Conservation (phyloP, 2,797 vertebrate species). For the Muscicapa striata region DNA sequence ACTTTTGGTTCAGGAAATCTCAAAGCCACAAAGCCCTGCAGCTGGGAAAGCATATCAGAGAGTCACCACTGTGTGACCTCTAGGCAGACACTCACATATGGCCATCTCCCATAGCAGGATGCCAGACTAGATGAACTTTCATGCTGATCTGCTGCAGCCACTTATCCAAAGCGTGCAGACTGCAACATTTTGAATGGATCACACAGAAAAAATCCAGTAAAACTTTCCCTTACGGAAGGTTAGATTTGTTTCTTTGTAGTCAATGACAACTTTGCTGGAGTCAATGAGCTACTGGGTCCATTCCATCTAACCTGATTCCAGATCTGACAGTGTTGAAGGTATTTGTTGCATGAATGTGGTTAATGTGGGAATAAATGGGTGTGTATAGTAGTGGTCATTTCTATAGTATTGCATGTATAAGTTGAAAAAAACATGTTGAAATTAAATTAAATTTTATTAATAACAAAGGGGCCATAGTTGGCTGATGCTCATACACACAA, state of each 20-base stretch:
- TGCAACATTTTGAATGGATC: not conserved
- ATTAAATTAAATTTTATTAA: conserved; percentile 69
- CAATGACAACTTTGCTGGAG: not conserved
- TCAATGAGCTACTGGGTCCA: not conserved
- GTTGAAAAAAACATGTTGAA: not conserved
- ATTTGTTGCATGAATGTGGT: not conserved
- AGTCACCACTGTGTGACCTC: not conserved
- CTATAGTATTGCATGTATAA: conserved; percentile 19
- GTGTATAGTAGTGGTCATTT: not conserved
- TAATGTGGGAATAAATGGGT: not conserved
- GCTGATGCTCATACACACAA: not conserved
- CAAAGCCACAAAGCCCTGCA: not conserved
- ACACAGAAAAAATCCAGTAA: not conserved
- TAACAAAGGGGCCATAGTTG: conserved; percentile 1
- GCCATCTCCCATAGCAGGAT: not conserved
- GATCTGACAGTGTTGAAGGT: not conserved
- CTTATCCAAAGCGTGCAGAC: not conserved
- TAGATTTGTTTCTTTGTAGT: not conserved
- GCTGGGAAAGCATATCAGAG: not conserved
- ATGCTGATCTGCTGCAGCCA: not conserved
- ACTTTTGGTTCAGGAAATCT: not conserved
- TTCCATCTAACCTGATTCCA: not conserved
- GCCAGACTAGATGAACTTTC: not conserved
- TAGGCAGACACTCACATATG: not conserved
- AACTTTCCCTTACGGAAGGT: not conserved